phyloP scores from a whole-genome alignment of 2,113 vertebrate species.

The Chionodraco myersi region DNA sequence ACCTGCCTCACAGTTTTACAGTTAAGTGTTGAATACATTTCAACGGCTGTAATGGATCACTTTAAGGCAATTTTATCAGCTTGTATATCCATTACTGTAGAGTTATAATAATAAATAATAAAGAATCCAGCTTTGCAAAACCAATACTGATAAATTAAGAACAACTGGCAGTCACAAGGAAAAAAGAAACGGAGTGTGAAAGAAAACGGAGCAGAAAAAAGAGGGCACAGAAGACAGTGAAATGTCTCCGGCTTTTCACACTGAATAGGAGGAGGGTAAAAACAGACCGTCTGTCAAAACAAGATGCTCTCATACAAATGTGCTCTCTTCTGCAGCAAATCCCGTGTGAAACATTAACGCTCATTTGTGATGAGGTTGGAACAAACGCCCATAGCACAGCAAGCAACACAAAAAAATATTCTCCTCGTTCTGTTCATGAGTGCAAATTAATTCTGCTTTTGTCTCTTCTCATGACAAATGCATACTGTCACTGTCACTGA shows the following conservation, averaged over 20 bases:
- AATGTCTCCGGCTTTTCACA: conserved; percentile 43
- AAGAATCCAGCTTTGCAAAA: neutral
- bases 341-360: conserved; percentile 77
- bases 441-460: conserved; percentile 76
- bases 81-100: neutral
- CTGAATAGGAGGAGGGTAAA: conserved; percentile 36
- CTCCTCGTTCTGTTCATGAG: conserved; percentile 58
- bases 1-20: neutral
- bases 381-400: conserved; percentile 76
- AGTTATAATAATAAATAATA: neutral
- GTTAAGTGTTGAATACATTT: neutral
- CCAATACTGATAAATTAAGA: neutral
- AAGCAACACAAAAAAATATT: conserved; percentile 42
- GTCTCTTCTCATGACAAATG: conserved; percentile 81
- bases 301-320: conserved; percentile 64
- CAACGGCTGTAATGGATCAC: neutral
- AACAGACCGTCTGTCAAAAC: conserved; percentile 75
- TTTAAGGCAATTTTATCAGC: neutral
- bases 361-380: conserved; percentile 72
- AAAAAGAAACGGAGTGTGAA: neutral
- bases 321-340: conserved; percentile 67
- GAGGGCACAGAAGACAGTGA: conserved; percentile 11
- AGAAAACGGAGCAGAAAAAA: neutral
- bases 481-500: conserved; percentile 75
- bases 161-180: neutral